These are phyloP conservation scores for Hemicentrotus pulcherrimus DNA, from an alignment of 35 echinoderm and acorn worm species.

Conservation along the genomic window DNA sequence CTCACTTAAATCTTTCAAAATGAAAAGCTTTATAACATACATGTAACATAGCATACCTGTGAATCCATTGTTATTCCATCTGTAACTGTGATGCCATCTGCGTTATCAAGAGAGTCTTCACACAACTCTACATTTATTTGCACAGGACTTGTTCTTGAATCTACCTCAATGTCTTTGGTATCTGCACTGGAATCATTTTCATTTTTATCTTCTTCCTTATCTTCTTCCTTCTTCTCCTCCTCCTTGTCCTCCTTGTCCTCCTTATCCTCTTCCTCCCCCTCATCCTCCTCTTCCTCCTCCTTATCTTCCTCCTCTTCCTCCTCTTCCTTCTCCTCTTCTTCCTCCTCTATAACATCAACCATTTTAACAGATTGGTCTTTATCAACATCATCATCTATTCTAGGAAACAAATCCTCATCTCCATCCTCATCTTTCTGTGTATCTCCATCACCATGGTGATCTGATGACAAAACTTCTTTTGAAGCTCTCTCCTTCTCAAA, in stretches of 20 bases:
- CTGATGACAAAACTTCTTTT: not conserved
- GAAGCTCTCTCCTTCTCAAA: slow-evolving; percentile 10
- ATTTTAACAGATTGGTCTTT: not conserved
- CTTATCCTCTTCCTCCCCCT: not conserved
- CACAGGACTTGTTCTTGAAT: slow-evolving; percentile 25
- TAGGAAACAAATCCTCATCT: slow-evolving; percentile 45
- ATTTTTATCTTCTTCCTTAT: not conserved
- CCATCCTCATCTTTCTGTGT: not conserved
- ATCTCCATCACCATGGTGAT: slow-evolving; percentile 26
- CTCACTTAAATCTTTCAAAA: not conserved
- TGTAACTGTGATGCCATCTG: slow-evolving; percentile 17
- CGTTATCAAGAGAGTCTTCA: not conserved
- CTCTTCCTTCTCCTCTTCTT: slow-evolving; percentile 13
- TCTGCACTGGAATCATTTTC: not conserved
- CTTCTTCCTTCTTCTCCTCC: not conserved
- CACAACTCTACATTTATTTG: not conserved
- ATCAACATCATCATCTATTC: slow-evolving; percentile 43
- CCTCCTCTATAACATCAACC: not conserved
- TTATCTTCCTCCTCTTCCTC: not conserved
- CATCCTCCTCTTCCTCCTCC: slow-evolving; percentile 12
- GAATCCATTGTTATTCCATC: not conserved
- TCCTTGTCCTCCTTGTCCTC: not conserved
- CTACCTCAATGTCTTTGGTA: not conserved
- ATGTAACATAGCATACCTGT: not conserved
- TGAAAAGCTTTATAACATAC: not conserved